Base-by-base conservation (phyloP, 2,888 invertebrate genomes). In the Tigriopus californicus region DNA sequence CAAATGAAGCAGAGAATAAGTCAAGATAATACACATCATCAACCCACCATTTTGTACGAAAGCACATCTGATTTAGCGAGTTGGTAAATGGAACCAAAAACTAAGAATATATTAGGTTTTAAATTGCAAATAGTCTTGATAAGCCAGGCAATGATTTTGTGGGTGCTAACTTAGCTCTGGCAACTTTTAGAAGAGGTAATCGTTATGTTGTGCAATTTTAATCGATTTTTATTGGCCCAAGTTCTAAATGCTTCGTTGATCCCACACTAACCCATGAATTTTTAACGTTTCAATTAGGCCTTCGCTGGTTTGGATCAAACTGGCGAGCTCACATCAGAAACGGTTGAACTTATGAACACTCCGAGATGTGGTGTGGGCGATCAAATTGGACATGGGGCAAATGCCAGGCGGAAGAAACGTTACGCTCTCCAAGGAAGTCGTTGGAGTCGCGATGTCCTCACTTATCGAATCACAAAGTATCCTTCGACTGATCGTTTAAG, bases 391-490 rank as follows among this genome's bases (percentile, higher is more conserved):
- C 67, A 68, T 22, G 68, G 70, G 22, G 64, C 67, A 49, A 65
- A 67, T 12, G 70, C 70, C 5, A 64, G 69, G 33, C 57, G 68
- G 42, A 67, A 65, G 60, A 70, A 69, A 65, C 65, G 73, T 56
- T 73, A 72, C 41, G 40, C 24, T 5, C 46, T 71, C 69, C 18
- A 70, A 88, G 89, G 89, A 47, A 91, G 91, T 68, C 81, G 91
- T 72, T 94, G 94, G 94, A 81, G 86, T 65, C 87, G 90, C 12
- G 87, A 85, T 72, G 82, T 83, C 68, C 75, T 94, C 62, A 85
- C 86, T 0, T 94, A 90, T 74, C 83, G 81, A 72, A 87, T 94
- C 68, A 81, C 85, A 62, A 89, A 88, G 74, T 91, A 90, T 70
- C 90, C 91, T 1, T 76, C 79, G 61, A 49, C 47, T n/a, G 72